Conservation (phyloP, 2,888 invertebrate genomes). For the Parelbella ahira region DNA sequence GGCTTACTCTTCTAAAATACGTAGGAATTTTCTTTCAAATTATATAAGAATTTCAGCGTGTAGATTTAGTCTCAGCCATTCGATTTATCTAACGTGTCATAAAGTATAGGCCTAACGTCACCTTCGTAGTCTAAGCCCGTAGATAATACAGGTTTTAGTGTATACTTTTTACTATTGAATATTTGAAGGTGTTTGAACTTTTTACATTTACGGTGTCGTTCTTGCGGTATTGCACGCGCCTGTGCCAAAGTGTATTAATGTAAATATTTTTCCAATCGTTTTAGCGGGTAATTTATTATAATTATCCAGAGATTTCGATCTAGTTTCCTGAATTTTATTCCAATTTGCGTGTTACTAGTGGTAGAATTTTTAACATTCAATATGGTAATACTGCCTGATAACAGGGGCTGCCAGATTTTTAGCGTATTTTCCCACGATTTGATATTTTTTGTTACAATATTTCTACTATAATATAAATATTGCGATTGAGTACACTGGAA, state of each 20-base stretch:
- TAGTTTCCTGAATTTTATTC: constrained; percentile 39
- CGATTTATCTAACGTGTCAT: constrained; percentile 26
- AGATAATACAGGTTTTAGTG: constrained; percentile 68
- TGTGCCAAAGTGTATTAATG: constrained; percentile 67
- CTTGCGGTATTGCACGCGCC: constrained; percentile 57
- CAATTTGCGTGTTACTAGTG: constrained; percentile 34
- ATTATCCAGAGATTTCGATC: constrained; percentile 40
- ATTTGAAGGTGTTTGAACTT: constrained; percentile 51
- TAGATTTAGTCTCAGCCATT: constrained; percentile 21
- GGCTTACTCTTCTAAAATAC: constrained; percentile 18
- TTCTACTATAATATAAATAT: constrained; percentile 5
- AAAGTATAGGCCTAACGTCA: constrained; percentile 65
- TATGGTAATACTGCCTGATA: constrained; percentile 25
- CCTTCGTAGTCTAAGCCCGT: constrained; percentile 67
- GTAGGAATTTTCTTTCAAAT: not conserved
- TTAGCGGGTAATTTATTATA: constrained; percentile 42
- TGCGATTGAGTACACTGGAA: constrained; percentile 1
- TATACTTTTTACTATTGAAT: constrained; percentile 52
- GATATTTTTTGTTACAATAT: constrained; percentile 7
- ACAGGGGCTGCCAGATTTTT: constrained; percentile 11
- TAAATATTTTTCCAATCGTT: constrained; percentile 66
- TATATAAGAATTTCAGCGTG: constrained; percentile 17
- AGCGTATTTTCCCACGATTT: constrained; percentile 8
- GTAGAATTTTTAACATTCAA: constrained; percentile 16
- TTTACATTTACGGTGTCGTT: constrained; percentile 42